phyloP scores from a whole-genome alignment of 2,888 invertebrate species.

The Eupithecia inturbata region DNA sequence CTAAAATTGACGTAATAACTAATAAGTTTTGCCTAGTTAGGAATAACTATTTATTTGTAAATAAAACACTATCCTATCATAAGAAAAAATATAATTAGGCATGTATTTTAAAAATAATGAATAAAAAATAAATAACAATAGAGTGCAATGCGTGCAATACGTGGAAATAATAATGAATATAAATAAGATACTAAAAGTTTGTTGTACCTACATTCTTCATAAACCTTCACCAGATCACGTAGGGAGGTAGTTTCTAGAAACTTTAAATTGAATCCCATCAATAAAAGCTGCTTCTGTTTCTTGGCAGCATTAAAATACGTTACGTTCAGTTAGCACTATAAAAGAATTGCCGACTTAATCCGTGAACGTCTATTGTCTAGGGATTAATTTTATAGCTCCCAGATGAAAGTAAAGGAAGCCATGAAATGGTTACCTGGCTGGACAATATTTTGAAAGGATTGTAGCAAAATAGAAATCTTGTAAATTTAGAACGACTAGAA shows the following conservation, averaged over 20 bases:
- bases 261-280: slow-evolving; percentile 31
- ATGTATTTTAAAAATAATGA: background rate
- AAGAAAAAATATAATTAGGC: background rate
- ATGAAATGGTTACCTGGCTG: slow-evolving; percentile 16
- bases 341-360: slow-evolving; percentile 29
- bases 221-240: background rate
- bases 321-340: slow-evolving; percentile 22
- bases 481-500: no score
- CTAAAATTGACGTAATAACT: background rate
- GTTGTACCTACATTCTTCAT: background rate
- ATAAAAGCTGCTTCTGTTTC: slow-evolving; percentile 36
- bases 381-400: slow-evolving; percentile 36
- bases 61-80: slow-evolving; percentile 4
- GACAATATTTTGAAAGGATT: background rate
- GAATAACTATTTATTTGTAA: slow-evolving; percentile 36
- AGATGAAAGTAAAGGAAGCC: slow-evolving; percentile 18
- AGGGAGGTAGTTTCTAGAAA: background rate
- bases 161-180: background rate
- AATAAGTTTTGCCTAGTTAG: background rate
- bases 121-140: background rate
- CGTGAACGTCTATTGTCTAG: slow-evolving; percentile 30
- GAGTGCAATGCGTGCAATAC: background rate
- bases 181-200: background rate
- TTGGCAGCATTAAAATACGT: slow-evolving; percentile 34
- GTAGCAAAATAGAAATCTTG: background rate